Percentiles rank a stretch among this genome's conserved stretches.
Evolutionary conservation across 2,797 vertebrate species (phyloP).

Genomic region (Acridotheres tristis): DNA sequence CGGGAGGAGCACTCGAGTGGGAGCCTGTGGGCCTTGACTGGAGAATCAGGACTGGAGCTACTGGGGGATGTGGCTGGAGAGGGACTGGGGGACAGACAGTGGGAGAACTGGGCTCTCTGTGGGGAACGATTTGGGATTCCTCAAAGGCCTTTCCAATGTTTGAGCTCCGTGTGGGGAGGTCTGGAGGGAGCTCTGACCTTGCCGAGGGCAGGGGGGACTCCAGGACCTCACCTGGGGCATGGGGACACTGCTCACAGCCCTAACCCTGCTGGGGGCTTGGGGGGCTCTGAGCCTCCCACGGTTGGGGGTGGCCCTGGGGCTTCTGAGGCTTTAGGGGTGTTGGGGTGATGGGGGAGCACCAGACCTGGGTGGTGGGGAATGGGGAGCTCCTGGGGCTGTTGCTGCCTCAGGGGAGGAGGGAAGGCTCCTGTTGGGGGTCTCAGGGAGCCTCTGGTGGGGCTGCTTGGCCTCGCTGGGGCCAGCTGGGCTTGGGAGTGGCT

Average conservation of each 20-base stretch:
- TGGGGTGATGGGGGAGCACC: rapidly evolving
- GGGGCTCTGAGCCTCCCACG: neutral
- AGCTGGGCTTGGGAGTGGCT: neutral
- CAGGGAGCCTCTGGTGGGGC: neutral
- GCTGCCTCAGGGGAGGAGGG: rapidly evolving
- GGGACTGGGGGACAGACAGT: neutral
- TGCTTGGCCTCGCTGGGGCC: neutral
- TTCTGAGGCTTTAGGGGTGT: too few species aligned
- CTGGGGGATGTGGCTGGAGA: neutral
- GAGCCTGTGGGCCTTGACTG: neutral
- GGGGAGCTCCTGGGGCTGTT: neutral
- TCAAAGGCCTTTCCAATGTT: too few species aligned
- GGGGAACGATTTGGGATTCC: neutral
- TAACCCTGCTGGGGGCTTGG: too few species aligned
- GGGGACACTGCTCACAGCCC: neutral
- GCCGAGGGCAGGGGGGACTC: neutral
- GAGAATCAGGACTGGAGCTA: neutral
- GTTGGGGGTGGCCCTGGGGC: neutral
- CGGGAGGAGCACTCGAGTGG: neutral
- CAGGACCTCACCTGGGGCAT: too few species aligned
- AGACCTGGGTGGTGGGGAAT: neutral
- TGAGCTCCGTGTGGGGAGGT: rapidly evolving
- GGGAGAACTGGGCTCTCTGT: neutral
- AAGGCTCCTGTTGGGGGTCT: neutral
- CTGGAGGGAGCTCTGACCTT: neutral